Base-by-base conservation (phyloP, 2,113 vertebrate species). In the Cochlearius cochlearius region DNA sequence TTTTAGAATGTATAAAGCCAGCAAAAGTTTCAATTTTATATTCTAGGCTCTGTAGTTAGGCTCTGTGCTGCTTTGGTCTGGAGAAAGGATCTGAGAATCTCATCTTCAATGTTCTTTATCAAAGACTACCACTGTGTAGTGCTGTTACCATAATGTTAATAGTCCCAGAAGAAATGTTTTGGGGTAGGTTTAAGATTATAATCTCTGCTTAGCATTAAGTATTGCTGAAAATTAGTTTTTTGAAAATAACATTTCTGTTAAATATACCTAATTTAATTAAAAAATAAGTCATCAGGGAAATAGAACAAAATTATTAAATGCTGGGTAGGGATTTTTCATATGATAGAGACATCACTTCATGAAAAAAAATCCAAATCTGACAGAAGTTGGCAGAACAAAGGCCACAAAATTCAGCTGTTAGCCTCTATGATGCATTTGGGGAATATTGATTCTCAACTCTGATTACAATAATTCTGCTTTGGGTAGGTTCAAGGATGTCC, bases 261-360 rank as follows among this genome's bases (percentile, higher is more conserved):
- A 85, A 73, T 55, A 88, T 36, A 38, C 15, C 14, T 67, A 29
- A 60, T 80, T 87, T n/a, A 95, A 95, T 96, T 92, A 88, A 90
- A 93, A 78, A 84, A 32, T 15, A 88, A 75, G 11, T 85, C 96
- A 59, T 38, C 1, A 0, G 95, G 94, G 95, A 95, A 95, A 92
- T 82, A 88, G 22, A 60, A 71, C 6, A 76, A 67, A 92, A 71
- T 86, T 3, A 92, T 91, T 95, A 96, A 85, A 79, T n/a, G 41
- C n/a, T 76, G 10, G 8, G 20, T n/a, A 73, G 45, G 34, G 66
- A 85, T 66, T 95, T 96, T 95, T 91, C 36, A 30, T 60, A 25
- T 10, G 16, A 95, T 66, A 80, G 19, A 95, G 92, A 67, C 56
- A 62, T 95, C 66, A 67, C 1, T 66, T 95, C 29, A 59, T 85